Evolutionary conservation across 2,888 invertebrate species (phyloP), one percentile per base, ranked within the genome.

Genomic region (Artemia sp.): DNA sequence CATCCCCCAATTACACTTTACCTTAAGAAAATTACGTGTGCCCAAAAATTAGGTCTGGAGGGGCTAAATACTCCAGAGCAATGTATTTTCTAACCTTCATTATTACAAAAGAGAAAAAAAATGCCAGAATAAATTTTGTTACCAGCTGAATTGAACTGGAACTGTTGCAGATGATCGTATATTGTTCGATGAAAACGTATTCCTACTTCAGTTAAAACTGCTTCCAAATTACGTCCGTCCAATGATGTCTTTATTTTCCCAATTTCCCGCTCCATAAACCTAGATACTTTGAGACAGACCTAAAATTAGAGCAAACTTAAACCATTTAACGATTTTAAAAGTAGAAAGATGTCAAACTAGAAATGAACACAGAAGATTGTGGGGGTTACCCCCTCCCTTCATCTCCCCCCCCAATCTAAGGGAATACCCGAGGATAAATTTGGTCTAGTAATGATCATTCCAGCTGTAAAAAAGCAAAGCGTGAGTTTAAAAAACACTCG

Each of bases 91-190:
- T 51, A 72, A 38, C 52, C 51, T 53, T 38, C 51, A 67, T 38
- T 71, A 51, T 72, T 64, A 64, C 12, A 68, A 70, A 24, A 71
- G 12, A n/a, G 52, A n/a, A 19, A 71, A 58, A 4, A 38, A 38
- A 38, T 6, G 2, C 38, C 38, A 38, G 38, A 38, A 38, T 38
- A 38, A 38, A 38, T 38, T 6, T 9, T 50, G 71, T 74, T 79
- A 89, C 89, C 95, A 67, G 92, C 88, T 8, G 92, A 91, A 78
- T 91, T 94, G 77, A 93, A 96, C 77, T 92, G 91, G 82, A 89
- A 94, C 76, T 91, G 92, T 75, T 90, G 87, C 73, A 98, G 82
- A 78, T 98, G 97, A 73, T 96, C 94, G 76, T 92, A 92, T 73
- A 98, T 87, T 68, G 92, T 88, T 68, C 93, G 83, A 79, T 97